A percentile compares a stretch with the other conserved stretches of the same genome.
These are phyloP conservation scores for Rousettus leschenaultii DNA, from an alignment of 2,113 vertebrate species.

Conservation along the genomic window DNA sequence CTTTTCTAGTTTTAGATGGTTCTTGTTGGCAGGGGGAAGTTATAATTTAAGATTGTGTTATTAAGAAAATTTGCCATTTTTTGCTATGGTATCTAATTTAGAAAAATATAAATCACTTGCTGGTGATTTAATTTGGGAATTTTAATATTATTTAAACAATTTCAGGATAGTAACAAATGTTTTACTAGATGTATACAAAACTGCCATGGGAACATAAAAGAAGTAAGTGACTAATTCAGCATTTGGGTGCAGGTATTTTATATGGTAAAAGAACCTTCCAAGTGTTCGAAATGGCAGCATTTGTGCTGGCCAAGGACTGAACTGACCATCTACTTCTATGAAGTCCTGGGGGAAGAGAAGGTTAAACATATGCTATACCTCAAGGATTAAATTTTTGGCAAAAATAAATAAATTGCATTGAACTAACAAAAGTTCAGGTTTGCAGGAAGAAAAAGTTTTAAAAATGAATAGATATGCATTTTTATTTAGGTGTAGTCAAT, in stretches of 20 bases:
- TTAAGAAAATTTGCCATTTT: slow-evolving; percentile 44
- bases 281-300: neutral
- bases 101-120: slow-evolving; percentile 48
- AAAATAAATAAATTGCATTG: neutral
- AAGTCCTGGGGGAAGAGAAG: neutral
- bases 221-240: slow-evolving; percentile 17
- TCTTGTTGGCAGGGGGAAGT: neutral
- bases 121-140: slow-evolving; percentile 42
- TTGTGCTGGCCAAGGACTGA: neutral
- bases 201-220: slow-evolving; percentile 5
- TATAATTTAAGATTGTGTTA: slow-evolving; percentile 26
- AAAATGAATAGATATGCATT: neutral
- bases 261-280: neutral
- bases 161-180: neutral
- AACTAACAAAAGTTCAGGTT: neutral
- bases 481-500: neutral
- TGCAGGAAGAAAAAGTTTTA: neutral
- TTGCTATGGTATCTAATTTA: neutral
- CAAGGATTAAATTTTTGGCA: neutral
- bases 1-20: neutral
- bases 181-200: slow-evolving; percentile 42
- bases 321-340: neutral
- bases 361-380: neutral
- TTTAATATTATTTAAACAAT: slow-evolving; percentile 29
- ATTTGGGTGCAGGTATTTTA: slow-evolving; percentile 3